Percentiles rank a stretch among this genome's conserved stretches.
Evolutionary conservation across 2,888 invertebrate species (phyloP).

Genomic region (Lasius platythorax): DNA sequence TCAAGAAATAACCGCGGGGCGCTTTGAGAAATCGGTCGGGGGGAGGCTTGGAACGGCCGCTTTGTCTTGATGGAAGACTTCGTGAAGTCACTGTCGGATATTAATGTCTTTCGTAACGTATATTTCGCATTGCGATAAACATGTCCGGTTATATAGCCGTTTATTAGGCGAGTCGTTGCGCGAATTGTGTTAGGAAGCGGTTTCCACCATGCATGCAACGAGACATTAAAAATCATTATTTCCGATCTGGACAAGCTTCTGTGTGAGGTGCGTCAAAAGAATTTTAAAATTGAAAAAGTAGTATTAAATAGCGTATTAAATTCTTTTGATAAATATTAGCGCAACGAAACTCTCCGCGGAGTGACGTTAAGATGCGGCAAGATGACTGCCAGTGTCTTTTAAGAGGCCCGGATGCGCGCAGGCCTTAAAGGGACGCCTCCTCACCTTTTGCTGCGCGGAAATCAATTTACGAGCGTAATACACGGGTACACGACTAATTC

Average conservation of each 20-base stretch:
- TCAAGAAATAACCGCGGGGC: slow-evolving; percentile 43
- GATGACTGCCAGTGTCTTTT: slow-evolving; percentile 52
- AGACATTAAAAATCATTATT: neutral
- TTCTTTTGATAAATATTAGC: neutral
- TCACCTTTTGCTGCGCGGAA: slow-evolving; percentile 73
- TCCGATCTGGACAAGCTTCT: neutral
- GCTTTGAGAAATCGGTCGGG: slow-evolving; percentile 38
- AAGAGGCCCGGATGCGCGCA: slow-evolving; percentile 39
- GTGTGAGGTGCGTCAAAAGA: neutral
- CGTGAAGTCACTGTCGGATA: slow-evolving; percentile 10
- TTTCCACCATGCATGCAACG: neutral
- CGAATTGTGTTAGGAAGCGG: neutral
- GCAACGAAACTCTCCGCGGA: neutral
- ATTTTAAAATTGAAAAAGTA: neutral
- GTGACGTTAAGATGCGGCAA: slow-evolving; percentile 49
- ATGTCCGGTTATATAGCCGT: slow-evolving; percentile 31
- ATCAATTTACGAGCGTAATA: slow-evolving; percentile 80
- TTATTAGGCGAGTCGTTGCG: neutral
- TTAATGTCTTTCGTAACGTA: slow-evolving; percentile 47
- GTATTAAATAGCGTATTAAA: neutral
- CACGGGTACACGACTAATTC: slow-evolving; percentile 78
- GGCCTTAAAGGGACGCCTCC: slow-evolving; percentile 64
- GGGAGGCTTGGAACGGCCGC: neutral
- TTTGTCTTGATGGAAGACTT: slow-evolving; percentile 27
- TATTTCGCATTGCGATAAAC: slow-evolving; percentile 34